Conservation (phyloP, 2,888 invertebrate species). For the Mycalesis mineus region DNA sequence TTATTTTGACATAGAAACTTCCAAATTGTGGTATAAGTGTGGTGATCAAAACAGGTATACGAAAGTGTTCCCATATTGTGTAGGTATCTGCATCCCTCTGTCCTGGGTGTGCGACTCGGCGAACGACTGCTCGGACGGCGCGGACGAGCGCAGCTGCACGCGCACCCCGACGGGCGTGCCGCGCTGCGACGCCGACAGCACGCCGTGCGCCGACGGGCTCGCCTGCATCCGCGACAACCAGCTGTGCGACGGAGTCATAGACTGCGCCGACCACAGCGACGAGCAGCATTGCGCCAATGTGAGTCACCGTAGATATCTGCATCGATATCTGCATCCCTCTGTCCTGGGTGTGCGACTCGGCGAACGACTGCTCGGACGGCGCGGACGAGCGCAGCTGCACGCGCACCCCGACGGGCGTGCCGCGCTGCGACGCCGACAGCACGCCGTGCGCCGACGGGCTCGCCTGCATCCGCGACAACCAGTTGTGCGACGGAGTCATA, state of each 20-base stretch:
- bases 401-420: constrained; percentile 29
- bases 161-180: constrained; percentile 31
- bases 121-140: constrained; percentile 87
- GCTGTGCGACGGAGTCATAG: constrained; percentile 85
- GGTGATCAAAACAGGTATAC: too few species aligned
- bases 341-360: constrained; percentile 89
- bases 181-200: constrained; percentile 75
- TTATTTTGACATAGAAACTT: not conserved
- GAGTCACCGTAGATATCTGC: constrained; percentile 74
- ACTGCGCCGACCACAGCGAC: constrained; percentile 80
- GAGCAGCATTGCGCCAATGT: constrained; percentile 70
- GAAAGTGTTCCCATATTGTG: not conserved
- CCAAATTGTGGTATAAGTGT: too few species aligned
- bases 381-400: constrained; percentile 83
- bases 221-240: constrained; percentile 81
- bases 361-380: constrained; percentile 87
- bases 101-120: constrained; percentile 90
- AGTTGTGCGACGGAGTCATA: constrained; percentile 86
- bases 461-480: constrained; percentile 80
- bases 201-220: constrained; percentile 81
- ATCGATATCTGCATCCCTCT: constrained; percentile 90
- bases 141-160: constrained; percentile 82
- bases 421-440: constrained; percentile 72
- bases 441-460: constrained; percentile 81
- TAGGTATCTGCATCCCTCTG: constrained; percentile 82